A percentile compares a stretch with the other conserved stretches of the same genome.
These are phyloP conservation scores for Ametastegia equiseti DNA, from an alignment of 2,888 invertebrate species.

Conservation along the genomic window DNA sequence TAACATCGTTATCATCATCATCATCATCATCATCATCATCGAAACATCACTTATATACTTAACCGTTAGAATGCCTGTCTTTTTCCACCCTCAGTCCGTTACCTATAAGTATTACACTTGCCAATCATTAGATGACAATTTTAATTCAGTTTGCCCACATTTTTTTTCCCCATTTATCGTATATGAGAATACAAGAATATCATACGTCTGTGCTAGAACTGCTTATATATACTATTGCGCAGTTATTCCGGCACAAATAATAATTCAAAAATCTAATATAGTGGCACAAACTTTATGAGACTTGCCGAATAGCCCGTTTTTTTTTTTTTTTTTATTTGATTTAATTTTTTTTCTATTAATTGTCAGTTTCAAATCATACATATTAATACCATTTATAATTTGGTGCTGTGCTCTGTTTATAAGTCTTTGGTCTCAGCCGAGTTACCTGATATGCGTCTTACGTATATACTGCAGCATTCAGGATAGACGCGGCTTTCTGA, in stretches of 20 bases:
- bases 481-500: slow-evolving; percentile 67
- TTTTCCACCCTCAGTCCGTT: slow-evolving; percentile 16
- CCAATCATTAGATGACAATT: slow-evolving; percentile 23
- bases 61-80: slow-evolving; percentile 41
- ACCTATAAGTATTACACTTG: neutral
- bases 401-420: slow-evolving; percentile 63
- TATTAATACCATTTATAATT: slow-evolving; percentile 29
- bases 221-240: neutral
- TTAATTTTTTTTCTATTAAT: no score
- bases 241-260: neutral
- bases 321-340: no score
- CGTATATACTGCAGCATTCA: slow-evolving; percentile 49
- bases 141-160: neutral
- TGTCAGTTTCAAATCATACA: neutral
- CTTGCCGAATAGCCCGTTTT: neutral
- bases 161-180: neutral
- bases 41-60: neutral
- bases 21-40: slow-evolving; percentile 7
- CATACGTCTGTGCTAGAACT: neutral
- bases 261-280: neutral
- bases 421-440: slow-evolving; percentile 74
- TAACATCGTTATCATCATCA: slow-evolving; percentile 19
- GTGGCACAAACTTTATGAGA: slow-evolving; percentile 10
- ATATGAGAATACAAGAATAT: neutral
- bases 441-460: slow-evolving; percentile 62